These are phyloP conservation scores for Phymorhynchus buccinoides DNA, from an alignment of 1,140 invertebrate species.

Conservation along the genomic window DNA sequence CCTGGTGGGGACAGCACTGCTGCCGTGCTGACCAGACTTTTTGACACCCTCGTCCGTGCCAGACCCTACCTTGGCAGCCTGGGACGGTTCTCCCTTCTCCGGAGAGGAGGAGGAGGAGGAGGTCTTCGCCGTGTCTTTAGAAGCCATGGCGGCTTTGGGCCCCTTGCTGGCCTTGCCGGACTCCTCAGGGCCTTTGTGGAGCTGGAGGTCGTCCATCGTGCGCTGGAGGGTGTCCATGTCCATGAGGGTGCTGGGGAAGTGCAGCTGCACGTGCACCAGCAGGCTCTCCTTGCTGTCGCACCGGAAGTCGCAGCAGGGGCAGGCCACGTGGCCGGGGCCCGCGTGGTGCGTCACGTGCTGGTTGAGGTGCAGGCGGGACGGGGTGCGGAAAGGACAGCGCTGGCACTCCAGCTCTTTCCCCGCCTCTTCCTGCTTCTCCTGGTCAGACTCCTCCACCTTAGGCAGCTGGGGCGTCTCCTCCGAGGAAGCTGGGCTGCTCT, in stretches of 20 bases:
- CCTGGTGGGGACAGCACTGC: slow-evolving; percentile 45
- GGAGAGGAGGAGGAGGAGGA: slow-evolving; percentile 38
- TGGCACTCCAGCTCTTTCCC: slow-evolving; percentile 60
- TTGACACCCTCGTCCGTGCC: background rate
- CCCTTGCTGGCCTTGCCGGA: slow-evolving; percentile 26
- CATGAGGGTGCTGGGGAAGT: slow-evolving; percentile 61
- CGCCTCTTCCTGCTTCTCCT: background rate
- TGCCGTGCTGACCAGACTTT: background rate
- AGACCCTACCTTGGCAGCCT: background rate
- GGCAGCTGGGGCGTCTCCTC: background rate
- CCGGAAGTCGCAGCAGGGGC: slow-evolving; percentile 66
- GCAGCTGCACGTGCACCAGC: slow-evolving; percentile 60
- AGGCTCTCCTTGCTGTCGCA: slow-evolving; percentile 54
- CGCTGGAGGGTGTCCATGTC: slow-evolving; percentile 50
- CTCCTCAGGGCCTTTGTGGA: background rate
- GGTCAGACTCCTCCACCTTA: background rate
- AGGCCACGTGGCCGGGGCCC: slow-evolving; percentile 50
- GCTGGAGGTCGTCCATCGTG: background rate
- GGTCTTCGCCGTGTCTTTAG: background rate
- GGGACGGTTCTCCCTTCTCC: slow-evolving; percentile 33
- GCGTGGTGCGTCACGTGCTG: slow-evolving; percentile 60
- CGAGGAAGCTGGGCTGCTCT: background rate
- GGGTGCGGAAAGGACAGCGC: slow-evolving; percentile 63
- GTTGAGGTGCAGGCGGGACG: slow-evolving; percentile 51
- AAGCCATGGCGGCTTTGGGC: background rate